These are phyloP conservation scores for Xenops minutus DNA, from an alignment of 2,797 vertebrate genomes.

Conservation along the genomic window DNA sequence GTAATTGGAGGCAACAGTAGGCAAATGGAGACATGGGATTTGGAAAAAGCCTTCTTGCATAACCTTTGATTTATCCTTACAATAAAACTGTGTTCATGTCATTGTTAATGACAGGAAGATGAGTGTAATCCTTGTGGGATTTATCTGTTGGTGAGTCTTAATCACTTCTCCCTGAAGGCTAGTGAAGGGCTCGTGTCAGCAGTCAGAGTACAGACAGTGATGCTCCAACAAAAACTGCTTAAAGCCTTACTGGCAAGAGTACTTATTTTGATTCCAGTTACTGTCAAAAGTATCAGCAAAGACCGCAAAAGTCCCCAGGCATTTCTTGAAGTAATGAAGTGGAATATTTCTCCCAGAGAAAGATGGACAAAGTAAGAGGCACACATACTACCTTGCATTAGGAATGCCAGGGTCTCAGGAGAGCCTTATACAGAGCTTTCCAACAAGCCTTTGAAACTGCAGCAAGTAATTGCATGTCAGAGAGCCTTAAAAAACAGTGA, in stretches of 20 bases:
- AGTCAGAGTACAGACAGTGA: background rate
- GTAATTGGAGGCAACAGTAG: background rate
- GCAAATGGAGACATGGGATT: background rate
- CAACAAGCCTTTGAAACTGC: background rate
- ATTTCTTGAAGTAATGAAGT: constrained; percentile 18
- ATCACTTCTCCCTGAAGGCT: constrained; percentile 4
- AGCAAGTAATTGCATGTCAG: background rate
- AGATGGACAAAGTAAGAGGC: background rate
- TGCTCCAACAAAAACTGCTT: background rate
- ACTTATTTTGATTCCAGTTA: constrained; percentile 28
- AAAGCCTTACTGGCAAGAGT: background rate
- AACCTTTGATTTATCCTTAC: constrained; percentile 44
- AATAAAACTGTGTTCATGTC: background rate
- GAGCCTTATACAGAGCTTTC: background rate
- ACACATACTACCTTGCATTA: background rate
- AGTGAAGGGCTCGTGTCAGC: constrained; percentile 7
- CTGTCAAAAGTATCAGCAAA: background rate
- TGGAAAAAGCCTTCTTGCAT: constrained; percentile 13
- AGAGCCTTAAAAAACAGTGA: background rate
- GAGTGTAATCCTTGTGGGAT: constrained; percentile 28
- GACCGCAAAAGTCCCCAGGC: background rate
- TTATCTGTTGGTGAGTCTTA: constrained; percentile 27
- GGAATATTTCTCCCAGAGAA: constrained; percentile 20
- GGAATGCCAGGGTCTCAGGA: background rate
- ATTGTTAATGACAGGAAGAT: constrained; percentile 22